Evolutionary conservation across 2,888 invertebrate species (phyloP).

Genomic region (Hypomecis atomaria): DNA sequence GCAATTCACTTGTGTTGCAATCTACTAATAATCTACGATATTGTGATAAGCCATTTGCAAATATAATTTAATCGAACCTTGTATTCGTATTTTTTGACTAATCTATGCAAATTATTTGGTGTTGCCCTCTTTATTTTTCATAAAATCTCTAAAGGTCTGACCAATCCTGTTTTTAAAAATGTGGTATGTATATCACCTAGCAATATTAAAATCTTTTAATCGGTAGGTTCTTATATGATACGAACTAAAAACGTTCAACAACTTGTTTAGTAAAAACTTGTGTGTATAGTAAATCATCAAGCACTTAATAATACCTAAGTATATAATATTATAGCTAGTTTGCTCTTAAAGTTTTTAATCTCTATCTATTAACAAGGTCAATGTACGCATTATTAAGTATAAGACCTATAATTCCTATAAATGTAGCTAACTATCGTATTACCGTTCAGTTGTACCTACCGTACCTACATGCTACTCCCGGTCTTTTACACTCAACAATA

Average conservation of each 20-base stretch:
- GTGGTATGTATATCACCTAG: neutral
- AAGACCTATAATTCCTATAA: too few relatives aligned
- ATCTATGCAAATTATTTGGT: neutral
- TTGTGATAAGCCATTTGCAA: slow-evolving; percentile 11
- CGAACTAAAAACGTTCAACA: neutral
- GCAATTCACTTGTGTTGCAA: neutral
- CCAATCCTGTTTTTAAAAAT: slow-evolving; percentile 2
- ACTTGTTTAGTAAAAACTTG: neutral
- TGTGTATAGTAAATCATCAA: neutral
- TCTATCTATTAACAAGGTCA: too few relatives aligned
- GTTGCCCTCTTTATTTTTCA: neutral
- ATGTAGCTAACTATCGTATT: too few relatives aligned
- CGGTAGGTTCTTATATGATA: too few relatives aligned
- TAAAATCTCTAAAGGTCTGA: neutral
- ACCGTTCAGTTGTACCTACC: too few relatives aligned
- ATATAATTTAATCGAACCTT: slow-evolving; percentile 4
- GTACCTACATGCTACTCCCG: too few relatives aligned
- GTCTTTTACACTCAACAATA: too few relatives aligned
- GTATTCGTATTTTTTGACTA: neutral
- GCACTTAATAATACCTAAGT: too few relatives aligned
- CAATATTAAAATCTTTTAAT: neutral
- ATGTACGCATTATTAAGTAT: too few relatives aligned
- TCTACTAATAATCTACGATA: neutral
- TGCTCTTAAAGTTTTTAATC: too few relatives aligned
- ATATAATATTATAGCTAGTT: too few relatives aligned